Evolutionary conservation across 2,888 invertebrate species (phyloP), one percentile per base, ranked within the genome.

Genomic region (Rhogogaster chlorosoma): DNA sequence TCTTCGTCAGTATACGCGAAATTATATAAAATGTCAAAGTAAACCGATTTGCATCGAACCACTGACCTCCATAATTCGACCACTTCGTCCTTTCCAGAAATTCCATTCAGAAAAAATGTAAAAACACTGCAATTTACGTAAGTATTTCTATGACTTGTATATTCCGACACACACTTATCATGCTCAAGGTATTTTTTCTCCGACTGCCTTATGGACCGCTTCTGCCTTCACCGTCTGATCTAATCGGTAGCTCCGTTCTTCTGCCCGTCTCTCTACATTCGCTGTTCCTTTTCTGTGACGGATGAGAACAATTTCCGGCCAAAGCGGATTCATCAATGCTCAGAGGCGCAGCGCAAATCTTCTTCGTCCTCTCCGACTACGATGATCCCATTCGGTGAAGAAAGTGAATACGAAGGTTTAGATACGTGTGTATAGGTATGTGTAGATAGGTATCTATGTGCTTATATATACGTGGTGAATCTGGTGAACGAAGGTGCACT

Each of bases 321-420:
- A 89, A 91, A 90, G 89, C 90, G 90, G 90, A 91, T 91, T 91
- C 90, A 90, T 91, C 90, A 89, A 91, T 91, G 91, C 90, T 90
- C 87, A 87, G 82, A 67, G 67, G 42, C 32, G 18, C 45, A 67
- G 82, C 42, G 82, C 29, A 83, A 67, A 45, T 36, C 45, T 78
- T 36, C 57, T 12, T 78, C 61, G 38, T n/a, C 38, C 10, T 42
- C 57, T 49, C 61, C 78, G 5, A 36, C 78, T 38, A 22, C 57
- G 38, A 78, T 78, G 78, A 78, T 78, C 61, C 78, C 29, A 36
- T 61, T 78, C 78, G 78, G 57, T 38, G 5, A 61, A 78, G 36
- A 78, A 78, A 78, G 57, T 78, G 57, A 78, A 36, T 53, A 53
- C 57, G 53, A 78, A 78, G 36, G 61, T 78, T 57, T 77, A 53